Conservation (phyloP, 1,140 invertebrate species). For the Melanaphis sacchari region DNA sequence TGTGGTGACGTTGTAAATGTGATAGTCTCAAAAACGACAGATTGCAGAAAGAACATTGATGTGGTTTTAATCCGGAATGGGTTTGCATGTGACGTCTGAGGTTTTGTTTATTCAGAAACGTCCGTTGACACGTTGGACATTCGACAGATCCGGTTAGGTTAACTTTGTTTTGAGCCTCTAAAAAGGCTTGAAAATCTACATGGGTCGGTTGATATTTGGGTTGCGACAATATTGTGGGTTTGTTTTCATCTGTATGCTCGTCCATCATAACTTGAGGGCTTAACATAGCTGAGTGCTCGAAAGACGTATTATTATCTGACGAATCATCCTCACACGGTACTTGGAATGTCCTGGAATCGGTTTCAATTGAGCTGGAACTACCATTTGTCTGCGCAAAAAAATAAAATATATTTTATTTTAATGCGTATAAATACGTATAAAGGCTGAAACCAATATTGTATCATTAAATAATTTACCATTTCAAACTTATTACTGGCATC, state of each 20-base stretch:
- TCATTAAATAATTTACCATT: conserved; percentile 32
- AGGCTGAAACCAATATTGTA: neutral
- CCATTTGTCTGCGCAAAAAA: conserved; percentile 30
- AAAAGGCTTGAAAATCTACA: conserved; percentile 42
- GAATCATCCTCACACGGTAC: conserved; percentile 32
- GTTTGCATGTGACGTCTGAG: conserved; percentile 63
- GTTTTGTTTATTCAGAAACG: conserved; percentile 61
- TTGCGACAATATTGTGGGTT: conserved; percentile 47
- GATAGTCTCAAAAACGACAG: conserved; percentile 64
- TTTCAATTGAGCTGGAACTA: neutral
- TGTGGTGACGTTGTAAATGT: conserved; percentile 65
- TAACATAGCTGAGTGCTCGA: conserved; percentile 32
- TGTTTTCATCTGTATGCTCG: conserved; percentile 34
- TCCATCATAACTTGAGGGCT: conserved; percentile 53
- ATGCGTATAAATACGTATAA: neutral
- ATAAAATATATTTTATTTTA: neutral
- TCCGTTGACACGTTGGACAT: conserved; percentile 60
- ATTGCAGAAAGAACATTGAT: conserved; percentile 65
- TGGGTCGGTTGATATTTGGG: conserved; percentile 39
- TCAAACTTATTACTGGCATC: conserved; percentile 18
- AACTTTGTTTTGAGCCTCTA: conserved; percentile 24
- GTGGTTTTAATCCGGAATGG: conserved; percentile 64
- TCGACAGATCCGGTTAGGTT: conserved; percentile 57
- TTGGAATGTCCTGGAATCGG: conserved; percentile 2
- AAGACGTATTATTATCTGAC: conserved; percentile 25